phyloP scores from a whole-genome alignment of 37 sponge, comb jelly and placozoan species.

The Axinella damicornis region DNA sequence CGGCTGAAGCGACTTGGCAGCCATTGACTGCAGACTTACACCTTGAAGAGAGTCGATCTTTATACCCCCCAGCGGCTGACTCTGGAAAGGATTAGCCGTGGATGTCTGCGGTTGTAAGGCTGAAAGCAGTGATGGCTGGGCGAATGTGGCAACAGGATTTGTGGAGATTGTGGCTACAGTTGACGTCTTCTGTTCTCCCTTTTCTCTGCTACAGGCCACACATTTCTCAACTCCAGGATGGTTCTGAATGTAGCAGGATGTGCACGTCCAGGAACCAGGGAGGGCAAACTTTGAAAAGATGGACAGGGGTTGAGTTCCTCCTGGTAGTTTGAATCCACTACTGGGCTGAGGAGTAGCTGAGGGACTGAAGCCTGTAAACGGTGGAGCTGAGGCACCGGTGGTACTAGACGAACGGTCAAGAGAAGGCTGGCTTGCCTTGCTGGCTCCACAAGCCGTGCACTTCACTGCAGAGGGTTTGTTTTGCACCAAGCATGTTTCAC shows the following conservation, averaged over 20 bases:
- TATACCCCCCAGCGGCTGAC: not conserved
- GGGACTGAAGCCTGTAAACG: too few relatives aligned
- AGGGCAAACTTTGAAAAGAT: slow-evolving; percentile 4
- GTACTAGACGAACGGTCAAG: too few relatives aligned
- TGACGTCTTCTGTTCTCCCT: too few relatives aligned
- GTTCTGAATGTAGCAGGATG: slow-evolving; percentile 39
- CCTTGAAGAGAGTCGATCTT: not conserved
- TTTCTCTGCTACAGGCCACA: slow-evolving; percentile 21
- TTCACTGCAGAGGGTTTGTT: slow-evolving; percentile 20
- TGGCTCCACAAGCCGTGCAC: slow-evolving; percentile 33
- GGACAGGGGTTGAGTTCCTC: too few relatives aligned
- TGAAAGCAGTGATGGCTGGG: not conserved
- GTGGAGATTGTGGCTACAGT: too few relatives aligned
- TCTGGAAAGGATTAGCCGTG: not conserved
- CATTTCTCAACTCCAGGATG: slow-evolving; percentile 13
- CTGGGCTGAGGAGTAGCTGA: too few relatives aligned
- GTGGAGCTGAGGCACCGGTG: too few relatives aligned
- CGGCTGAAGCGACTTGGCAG: too few relatives aligned
- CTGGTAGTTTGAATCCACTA: too few relatives aligned
- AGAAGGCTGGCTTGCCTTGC: too few relatives aligned
- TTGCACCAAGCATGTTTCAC: slow-evolving; percentile 19
- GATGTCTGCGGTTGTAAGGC: not conserved
- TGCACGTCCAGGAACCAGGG: slow-evolving; percentile 52
- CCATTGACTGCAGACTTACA: too few relatives aligned
- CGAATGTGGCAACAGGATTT: not conserved